Base-by-base conservation (phyloP, 2,797 vertebrate species). In the Poecilia picta region DNA sequence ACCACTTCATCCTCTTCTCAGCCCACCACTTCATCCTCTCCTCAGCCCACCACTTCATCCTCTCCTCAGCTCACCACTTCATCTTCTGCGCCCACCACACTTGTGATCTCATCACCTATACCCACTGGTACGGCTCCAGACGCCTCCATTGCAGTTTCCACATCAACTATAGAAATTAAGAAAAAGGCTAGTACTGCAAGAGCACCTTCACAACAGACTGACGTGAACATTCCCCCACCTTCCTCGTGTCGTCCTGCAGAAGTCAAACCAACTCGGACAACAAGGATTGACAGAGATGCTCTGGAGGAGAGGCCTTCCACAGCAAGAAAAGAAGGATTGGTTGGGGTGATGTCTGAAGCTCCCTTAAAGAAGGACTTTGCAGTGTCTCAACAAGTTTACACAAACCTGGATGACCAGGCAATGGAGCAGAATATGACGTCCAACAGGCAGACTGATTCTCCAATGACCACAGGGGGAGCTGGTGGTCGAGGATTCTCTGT, bases 401-500 rank as follows among this genome's bases (percentile, higher is more conserved):
- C 96, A 2, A 93, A 93, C 77, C 89, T 98, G 18, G 97, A 98
- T 7, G 97, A 96, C 80, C 97, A 98, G 77, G 89, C 92, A 0
- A 91, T 96, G 55, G 94, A 93, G 66, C 92, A 95, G 46, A 92
- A 96, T 5, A 89, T 97, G 81, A 90, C 96, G 0, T 73, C 95
- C 5, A 95, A 82, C 83, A 93, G 97, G 81, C 98, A 99, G 88
- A 94, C 97, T 0, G 98, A 99, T 87, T 99, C 98, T 11, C 97
- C 98, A 0, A 93, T 97, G 95, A 97, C 97, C 28, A 93, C 96
- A 25, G 97, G 95, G 74, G 96, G 96, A 49, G 97, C 94, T 33
- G 96, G 96, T 76, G 97, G 97, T 74, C 96, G 97, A 73, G 96
- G 97, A 55, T 99, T 99, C 93, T 99, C 98, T 0, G 98, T 99